These are phyloP conservation scores for Pedetes capensis DNA, from an alignment of 2,113 vertebrate species.

Conservation along the genomic window DNA sequence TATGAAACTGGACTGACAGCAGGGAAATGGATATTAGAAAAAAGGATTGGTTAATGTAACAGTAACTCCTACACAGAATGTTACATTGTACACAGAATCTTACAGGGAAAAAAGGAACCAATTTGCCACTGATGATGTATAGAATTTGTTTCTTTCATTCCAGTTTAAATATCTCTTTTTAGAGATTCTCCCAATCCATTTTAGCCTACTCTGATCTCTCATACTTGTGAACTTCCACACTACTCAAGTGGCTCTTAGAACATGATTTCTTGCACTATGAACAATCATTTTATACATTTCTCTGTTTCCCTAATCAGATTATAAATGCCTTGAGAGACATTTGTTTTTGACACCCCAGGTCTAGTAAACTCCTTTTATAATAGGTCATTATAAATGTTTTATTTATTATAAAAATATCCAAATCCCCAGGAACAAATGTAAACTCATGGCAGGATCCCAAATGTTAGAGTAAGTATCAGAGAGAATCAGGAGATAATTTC, in stretches of 20 bases:
- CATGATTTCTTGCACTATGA: neutral
- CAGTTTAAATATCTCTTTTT: conserved; percentile 1
- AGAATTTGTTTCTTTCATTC: conserved; percentile 45
- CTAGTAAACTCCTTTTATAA: conserved; percentile 17
- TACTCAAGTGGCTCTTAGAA: neutral
- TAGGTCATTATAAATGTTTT: conserved; percentile 12
- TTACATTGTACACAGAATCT: conserved; percentile 35
- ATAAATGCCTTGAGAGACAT: neutral
- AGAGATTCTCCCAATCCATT: neutral
- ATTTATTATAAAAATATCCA: conserved; percentile 51
- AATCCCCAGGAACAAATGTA: conserved; percentile 21
- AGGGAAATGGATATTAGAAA: neutral
- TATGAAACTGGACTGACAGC: neutral
- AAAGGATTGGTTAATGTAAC: conserved; percentile 22
- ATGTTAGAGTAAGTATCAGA: neutral
- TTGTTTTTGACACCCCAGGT: neutral
- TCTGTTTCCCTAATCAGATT: neutral
- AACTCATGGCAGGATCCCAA: neutral
- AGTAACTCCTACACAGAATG: conserved; percentile 23
- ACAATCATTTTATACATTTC: neutral
- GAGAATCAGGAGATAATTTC: conserved; percentile 23
- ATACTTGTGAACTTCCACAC: neutral
- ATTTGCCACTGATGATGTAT: neutral
- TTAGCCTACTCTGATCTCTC: neutral
- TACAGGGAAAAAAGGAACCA: neutral